Base-by-base conservation (phyloP, 2,113 vertebrate genomes). In the Pogona vitticeps region DNA sequence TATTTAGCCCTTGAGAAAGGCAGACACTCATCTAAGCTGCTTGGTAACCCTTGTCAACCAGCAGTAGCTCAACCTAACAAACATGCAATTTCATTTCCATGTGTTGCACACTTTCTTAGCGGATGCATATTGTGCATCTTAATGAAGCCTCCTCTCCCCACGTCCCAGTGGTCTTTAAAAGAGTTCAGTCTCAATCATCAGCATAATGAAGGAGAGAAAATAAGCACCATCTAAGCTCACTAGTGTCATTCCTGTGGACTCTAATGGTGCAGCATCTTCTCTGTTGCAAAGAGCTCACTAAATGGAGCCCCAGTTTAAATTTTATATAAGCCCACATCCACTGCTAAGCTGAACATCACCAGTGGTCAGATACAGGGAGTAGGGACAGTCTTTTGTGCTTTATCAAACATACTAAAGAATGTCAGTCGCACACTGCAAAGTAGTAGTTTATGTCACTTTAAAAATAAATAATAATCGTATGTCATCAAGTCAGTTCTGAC, bases 201-300 rank as follows among this genome's bases (percentile, higher is more conserved):
- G 82, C 82, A 84, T 75, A 84, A 84, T 84, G 68, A 84, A 84
- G 82, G 70, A 84, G 70, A 84, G 56, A 84, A 82, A 75, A 84
- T 73, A 73, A 75, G 82, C 82, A 84, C 38, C 71, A 75, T 75
- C 73, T 84, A 72, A 83, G 75, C 71, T 84, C 82, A 75, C 70
- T 31, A 61, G 70, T 56, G 71, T 84, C 71, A 75, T 61, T 63
- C 56, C 33, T 36, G 6, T 59, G 28, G 36, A 59, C 82, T 82
- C 65, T 33, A 82, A 71, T 26, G 31, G 5, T 56, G 42, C 65
- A 58, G 31, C 68, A 52, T 33, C 42, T 70, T 67, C 46, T 23
- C 28, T 70, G 40, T 21, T 13, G 40, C 6, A 9, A 71, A 82
- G 28, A 36, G 67, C 33, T 71, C 67, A 71, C 65, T 33, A 52